Base-by-base conservation (phyloP, 1,140 invertebrate genomes). In the Drosophila melanogaster region DNA sequence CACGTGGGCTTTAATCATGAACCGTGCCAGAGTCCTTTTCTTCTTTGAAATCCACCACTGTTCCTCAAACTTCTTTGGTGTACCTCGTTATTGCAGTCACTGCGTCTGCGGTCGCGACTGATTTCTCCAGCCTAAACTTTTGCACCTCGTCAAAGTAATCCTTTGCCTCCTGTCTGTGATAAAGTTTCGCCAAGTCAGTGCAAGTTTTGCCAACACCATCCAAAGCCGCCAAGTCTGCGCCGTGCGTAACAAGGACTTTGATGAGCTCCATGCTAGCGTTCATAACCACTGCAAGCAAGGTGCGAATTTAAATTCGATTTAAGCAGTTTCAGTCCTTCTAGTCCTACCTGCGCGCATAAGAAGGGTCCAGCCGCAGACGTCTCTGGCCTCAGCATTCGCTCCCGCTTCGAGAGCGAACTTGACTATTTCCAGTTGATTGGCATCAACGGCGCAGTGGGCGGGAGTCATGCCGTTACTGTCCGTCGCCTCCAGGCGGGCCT, bases 381-480 rank as follows among this genome's bases (percentile, higher is more conserved):
- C 91, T 30, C 59, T 74, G 14, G 87, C 87, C 66, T 92, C 90
- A 41, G 79, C 3, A 60, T 92, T 81, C 40, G 86, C 80, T 0
- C 79, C 84, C 47, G 87, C 81, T 37, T 92, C 90, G 19, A 92
- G 58, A 17, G 81, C 91, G 33, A 92, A 92, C 59, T 78, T 85
- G 8, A 92, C 55, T 83, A 92, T 84, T 51, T 91, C 91, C 30
- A 78, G 53, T 56, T 90, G 91, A 77, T 92, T 83, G 33, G 77
- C 91, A 50, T 92, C 90, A 2, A 92, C 80, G 22, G 91, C 91
- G 58, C 78, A 92, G 57, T 92, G 91, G 11, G 83, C 70, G 3
- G 91, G 85, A 6, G 91, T 92, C 89, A 92, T 78, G 7, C 85
- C 90, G 69, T 87, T 89, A 47, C 66, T 74, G 66, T 92, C 91